Evolutionary conservation across 2,113 vertebrate species (phyloP).

Genomic region (Butorides virescens): DNA sequence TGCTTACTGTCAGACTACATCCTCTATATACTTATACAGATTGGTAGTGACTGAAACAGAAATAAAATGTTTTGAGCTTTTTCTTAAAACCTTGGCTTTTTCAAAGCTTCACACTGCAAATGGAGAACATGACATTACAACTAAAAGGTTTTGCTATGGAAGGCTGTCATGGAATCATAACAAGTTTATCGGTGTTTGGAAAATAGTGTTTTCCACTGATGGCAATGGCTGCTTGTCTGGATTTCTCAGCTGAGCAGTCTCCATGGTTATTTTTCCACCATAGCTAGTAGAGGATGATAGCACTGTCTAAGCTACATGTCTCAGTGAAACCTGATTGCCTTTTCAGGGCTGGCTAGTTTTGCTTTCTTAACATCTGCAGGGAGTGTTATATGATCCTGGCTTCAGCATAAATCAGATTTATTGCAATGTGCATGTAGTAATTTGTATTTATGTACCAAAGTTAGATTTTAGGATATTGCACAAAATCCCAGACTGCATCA

Average conservation of each 20-base stretch:
- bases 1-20: not conserved
- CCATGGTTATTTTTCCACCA: not conserved
- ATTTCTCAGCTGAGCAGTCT: not conserved
- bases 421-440: not conserved
- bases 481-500: not conserved
- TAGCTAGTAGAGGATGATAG: not conserved
- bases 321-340: constrained; percentile 10
- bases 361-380: constrained; percentile 35
- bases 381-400: not conserved
- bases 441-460: not conserved
- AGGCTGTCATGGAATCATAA: constrained; percentile 13
- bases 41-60: not conserved
- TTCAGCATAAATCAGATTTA: constrained; percentile 23
- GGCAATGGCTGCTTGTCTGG: not conserved
- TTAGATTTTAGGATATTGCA: not conserved
- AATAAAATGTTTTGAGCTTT: not conserved
- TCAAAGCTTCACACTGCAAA: not conserved
- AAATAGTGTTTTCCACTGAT: not conserved
- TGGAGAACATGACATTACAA: not conserved
- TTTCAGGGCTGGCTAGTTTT: constrained; percentile 29
- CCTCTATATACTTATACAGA: not conserved
- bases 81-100: not conserved
- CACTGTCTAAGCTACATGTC: not conserved
- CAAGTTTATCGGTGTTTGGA: not conserved
- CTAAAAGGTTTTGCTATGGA: not conserved